phyloP scores from a whole-genome alignment of 2,888 invertebrate genomes.

The Rhingia rostrata region DNA sequence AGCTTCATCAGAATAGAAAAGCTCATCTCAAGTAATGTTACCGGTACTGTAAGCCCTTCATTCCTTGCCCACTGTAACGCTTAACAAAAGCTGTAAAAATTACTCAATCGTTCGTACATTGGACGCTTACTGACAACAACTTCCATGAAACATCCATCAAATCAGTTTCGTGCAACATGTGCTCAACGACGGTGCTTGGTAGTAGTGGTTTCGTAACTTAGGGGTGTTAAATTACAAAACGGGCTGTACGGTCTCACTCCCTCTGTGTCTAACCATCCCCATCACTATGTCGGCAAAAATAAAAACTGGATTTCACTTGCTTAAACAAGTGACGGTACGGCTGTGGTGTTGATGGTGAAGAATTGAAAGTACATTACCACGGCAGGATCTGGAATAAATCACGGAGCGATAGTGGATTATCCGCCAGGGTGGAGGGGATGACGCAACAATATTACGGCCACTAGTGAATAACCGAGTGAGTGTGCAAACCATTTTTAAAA shows the following conservation, averaged over 20 bases:
- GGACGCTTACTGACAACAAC: conserved; percentile 52
- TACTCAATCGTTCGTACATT: conserved; percentile 34
- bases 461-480: conserved; percentile 49
- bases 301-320: conserved; percentile 16
- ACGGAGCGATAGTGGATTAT: conserved; percentile 47
- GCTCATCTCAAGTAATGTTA: conserved; percentile 11
- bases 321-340: conserved; percentile 7
- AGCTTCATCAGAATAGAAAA: conserved; percentile 28
- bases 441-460: conserved; percentile 60
- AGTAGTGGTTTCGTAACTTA: conserved; percentile 43
- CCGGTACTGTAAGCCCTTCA: not conserved
- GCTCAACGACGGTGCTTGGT: conserved; percentile 19
- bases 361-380: conserved; percentile 61
- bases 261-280: conserved; percentile 20
- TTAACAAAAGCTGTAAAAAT: conserved; percentile 30
- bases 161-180: conserved; percentile 69
- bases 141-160: conserved; percentile 63
- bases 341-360: conserved; percentile 17
- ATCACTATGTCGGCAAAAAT: conserved; percentile 2
- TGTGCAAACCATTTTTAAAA: conserved; percentile 62
- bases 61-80: not conserved
- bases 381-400: conserved; percentile 64
- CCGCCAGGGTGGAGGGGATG: conserved; percentile 21
- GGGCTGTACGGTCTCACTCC: conserved; percentile 4
- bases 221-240: conserved; percentile 61